Evolutionary conservation across 2,888 invertebrate species (phyloP).

Genomic region (Azorinus chamasolen): DNA sequence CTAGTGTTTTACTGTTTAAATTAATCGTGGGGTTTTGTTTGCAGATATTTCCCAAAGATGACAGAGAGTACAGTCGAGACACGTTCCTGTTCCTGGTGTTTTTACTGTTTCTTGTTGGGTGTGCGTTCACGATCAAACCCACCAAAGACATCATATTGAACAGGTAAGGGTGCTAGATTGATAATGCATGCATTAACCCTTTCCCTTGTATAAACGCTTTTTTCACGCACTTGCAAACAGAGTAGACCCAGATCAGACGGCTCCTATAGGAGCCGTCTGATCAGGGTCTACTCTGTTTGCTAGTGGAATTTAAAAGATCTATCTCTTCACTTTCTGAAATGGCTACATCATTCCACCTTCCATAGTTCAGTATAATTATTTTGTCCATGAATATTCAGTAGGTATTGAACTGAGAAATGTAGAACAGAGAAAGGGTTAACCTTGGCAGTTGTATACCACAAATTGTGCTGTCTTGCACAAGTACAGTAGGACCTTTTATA

Average conservation of each 20-base stretch:
- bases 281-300: not conserved
- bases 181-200: not conserved
- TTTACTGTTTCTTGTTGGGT: conserved; percentile 73
- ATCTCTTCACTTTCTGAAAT: too few species aligned
- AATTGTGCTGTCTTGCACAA: too few species aligned
- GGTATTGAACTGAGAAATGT: too few species aligned
- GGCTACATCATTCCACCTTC: too few species aligned
- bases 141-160: conserved; percentile 76
- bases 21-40: conserved; percentile 5
- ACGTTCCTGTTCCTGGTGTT: conserved; percentile 77
- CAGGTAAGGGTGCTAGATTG: conserved; percentile 64
- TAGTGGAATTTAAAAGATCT: too few species aligned
- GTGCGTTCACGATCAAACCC: conserved; percentile 66
- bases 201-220: not conserved
- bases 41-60: conserved; percentile 72
- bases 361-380: too few species aligned
- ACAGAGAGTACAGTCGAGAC: conserved; percentile 73
- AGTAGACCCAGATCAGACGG: too few species aligned
- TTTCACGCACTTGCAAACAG: not conserved
- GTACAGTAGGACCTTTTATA: too few species aligned
- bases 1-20: conserved; percentile 66
- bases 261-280: not conserved
- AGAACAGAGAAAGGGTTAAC: too few species aligned
- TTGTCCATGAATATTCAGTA: too few species aligned
- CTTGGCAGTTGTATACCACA: not conserved